Evolutionary conservation across 1,140 invertebrate genomes (phyloP), one percentile per base, ranked within the genome.

Genomic region (Steinernema khuongi): DNA sequence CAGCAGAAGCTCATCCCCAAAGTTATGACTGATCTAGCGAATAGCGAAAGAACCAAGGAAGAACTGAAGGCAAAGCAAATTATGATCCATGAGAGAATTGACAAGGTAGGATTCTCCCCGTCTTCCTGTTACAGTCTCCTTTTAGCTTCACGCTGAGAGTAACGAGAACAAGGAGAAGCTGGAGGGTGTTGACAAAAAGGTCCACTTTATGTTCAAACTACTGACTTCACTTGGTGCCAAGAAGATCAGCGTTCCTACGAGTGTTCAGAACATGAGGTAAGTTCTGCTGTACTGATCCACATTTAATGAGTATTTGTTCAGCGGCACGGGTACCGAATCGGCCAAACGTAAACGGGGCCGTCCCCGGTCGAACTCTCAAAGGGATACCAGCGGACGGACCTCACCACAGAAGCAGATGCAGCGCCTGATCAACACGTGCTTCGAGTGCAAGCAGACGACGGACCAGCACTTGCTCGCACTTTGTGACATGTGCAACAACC

Each of bases 401-500:
- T 41, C 36, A 11, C 36, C n/a, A n/a, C 36, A 41, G n/a, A 41
- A 41, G 7, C 36, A 41, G 36, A 7, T 41, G 36, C 36, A n/a
- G 36, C n/a, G n/a, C 36, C n/a, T n/a, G n/a, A 41, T 11, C 7
- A 41, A 41, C 36, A 41, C 36, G 36, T 41, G 36, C 36, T n/a
- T 41, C 36, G n/a, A 41, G 36, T 41, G 7, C n/a, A 7, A n/a
- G n/a, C 7, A n/a, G 36, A 41, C 90, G 73, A 90, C 90, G 41
- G 92, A 93, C 87, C 93, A 92, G 80, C 93, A 94, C 87, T 86
- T 94, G 70, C 88, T 96, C 77, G 92, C 94, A 0, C 92, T 93
- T 82, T 97, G 95, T 87, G 95, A 98, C 85, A 93, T 91, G 0
- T 97, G 96, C 85, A 90, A 91, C 79, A 88, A 93, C 26, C 91